Base-by-base conservation (phyloP, 2,797 vertebrate genomes). In the Siniperca undulata region DNA sequence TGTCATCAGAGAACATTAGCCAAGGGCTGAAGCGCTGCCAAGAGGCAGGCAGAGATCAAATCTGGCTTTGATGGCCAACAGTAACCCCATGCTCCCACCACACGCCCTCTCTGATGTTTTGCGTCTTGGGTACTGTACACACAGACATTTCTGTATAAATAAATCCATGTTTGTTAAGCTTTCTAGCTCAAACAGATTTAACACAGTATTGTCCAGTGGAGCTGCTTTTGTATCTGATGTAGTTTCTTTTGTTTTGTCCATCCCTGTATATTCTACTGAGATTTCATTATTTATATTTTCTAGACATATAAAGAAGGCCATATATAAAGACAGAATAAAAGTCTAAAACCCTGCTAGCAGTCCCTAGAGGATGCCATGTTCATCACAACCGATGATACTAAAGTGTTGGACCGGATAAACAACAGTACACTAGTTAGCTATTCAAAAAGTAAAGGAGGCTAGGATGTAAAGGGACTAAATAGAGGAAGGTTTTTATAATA, bases 1-100 rank as follows among this genome's bases (percentile, higher is more conserved):
- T 94, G 94, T 94, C 86, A 91, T 88, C 88, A 81, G 92, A 88
- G 91, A 90, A 92, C 90, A 90, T 90, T 85, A 83, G 89, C 88
- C 86, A 92, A 92, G 71, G 82, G 88, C 88, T 91, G 90, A 89
- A 83, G 64, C 38, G 13, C 84, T 89, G 92, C 89, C 91, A 93
- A 87, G 89, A 89, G 86, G 84, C 82, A 78, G 86, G 86, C 89
- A 60, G 66, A 89, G 90, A 94, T 94, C 91, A 92, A 84, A 94
- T 91, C 89, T 90, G 82, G 82, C 90, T 91, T 86, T 87, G 87
- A 91, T 86, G 89, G 77, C 88, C 88, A 82, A 75, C 86, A 90
- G 85, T 88, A 77, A 84, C 86, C 86, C 67, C 81, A 81, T 50
- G 82, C 78, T 73, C 73, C 82, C 75, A 82, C 82, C 80, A 66